Evolutionary conservation across 35 echinoderm and acorn worm species (phyloP).

Genomic region (Ophiothrix spiculata): DNA sequence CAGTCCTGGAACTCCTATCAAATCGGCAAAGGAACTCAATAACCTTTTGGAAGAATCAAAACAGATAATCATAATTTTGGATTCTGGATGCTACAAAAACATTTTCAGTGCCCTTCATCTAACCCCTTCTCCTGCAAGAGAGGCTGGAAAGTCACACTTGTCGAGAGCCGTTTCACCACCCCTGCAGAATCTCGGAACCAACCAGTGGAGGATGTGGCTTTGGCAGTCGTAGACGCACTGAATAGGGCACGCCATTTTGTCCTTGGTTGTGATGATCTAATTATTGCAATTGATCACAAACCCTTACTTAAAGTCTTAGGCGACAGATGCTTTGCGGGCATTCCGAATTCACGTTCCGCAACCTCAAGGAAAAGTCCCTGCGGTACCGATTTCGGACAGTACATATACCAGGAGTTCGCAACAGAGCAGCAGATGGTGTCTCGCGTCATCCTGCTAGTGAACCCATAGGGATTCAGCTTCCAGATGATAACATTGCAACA

Average conservation of each 20-base stretch:
- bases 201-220: constrained; percentile 37
- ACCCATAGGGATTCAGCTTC: constrained; percentile 20
- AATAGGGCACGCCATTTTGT: constrained; percentile 45
- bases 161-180: constrained; percentile 27
- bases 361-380: constrained; percentile 69
- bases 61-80: constrained; percentile 25
- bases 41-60: constrained; percentile 33
- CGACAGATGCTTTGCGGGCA: constrained; percentile 30
- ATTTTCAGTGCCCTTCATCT: constrained; percentile 1
- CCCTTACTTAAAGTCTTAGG: constrained; percentile 18
- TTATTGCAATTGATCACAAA: constrained; percentile 52
- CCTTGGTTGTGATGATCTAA: constrained; percentile 55
- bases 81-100: constrained; percentile 55
- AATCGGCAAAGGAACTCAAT: constrained; percentile 8
- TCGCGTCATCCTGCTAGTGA: constrained; percentile 44
- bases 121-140: constrained; percentile 32
- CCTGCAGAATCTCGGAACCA: constrained; percentile 40
- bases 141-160: constrained; percentile 37
- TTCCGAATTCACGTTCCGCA: constrained; percentile 51
- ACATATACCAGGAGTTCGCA: too few relatives aligned
- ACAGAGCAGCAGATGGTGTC: constrained; percentile 38
- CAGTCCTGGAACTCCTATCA: constrained; percentile 8
- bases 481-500: constrained; percentile 34
- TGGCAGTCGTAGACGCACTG: constrained; percentile 37
- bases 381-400: constrained; percentile 30